phyloP scores from a whole-genome alignment of 2,888 invertebrate genomes.

The Chymomyza amoena region DNA sequence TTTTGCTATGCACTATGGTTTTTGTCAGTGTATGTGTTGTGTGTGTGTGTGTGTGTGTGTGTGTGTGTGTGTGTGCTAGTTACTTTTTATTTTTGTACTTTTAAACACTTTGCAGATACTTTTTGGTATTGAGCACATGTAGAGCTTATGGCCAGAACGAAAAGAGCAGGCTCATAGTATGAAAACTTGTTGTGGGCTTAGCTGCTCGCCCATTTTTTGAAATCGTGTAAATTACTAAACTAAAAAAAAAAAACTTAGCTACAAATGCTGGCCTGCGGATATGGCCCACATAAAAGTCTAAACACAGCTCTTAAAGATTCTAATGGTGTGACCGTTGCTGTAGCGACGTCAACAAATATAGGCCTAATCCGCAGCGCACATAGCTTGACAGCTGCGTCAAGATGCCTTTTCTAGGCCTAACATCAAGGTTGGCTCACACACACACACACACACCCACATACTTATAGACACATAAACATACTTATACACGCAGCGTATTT shows the following conservation, averaged over 20 bases:
- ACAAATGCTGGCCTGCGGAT: not conserved
- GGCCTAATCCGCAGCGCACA: conserved; percentile 40
- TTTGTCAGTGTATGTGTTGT: not conserved
- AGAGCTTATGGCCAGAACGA: conserved; percentile 39
- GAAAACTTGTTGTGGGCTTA: conserved; percentile 4
- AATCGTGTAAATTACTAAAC: conserved; percentile 35
- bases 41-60: not conserved
- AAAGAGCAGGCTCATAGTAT: not conserved
- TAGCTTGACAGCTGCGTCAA: conserved; percentile 23
- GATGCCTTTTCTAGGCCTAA: conserved; percentile 56
- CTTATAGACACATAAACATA: not conserved
- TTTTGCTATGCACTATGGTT: conserved; percentile 41
- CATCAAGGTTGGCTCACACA: conserved; percentile 32
- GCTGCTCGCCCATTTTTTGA: conserved; percentile 14
- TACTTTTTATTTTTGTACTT: conserved; percentile 19
- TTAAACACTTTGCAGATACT: conserved; percentile 42
- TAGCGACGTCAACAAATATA: conserved; percentile 24
- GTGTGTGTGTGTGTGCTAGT: not conserved
- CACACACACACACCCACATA: conserved; percentile 20
- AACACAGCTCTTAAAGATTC: conserved; percentile 34
- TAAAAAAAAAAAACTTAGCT: not conserved
- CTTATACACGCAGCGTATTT: conserved; percentile 15
- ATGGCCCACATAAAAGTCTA: not conserved
- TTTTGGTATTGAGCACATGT: conserved; percentile 14
- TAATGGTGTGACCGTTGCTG: conserved; percentile 20